Conservation (phyloP, 2,113 vertebrate genomes). For the Leucosticte australis region DNA sequence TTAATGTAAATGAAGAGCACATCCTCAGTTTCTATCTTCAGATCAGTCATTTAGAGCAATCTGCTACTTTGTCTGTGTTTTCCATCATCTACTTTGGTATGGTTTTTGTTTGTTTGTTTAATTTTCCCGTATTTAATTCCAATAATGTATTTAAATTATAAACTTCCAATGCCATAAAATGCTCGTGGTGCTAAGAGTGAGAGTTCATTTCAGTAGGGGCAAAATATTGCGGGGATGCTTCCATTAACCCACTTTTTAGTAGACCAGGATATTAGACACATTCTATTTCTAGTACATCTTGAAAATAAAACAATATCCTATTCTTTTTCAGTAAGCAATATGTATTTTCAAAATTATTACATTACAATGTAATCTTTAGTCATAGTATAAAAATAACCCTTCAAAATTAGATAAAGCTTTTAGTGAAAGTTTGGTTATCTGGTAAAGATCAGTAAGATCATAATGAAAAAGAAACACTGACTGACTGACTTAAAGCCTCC, state of each 20-base stretch:
- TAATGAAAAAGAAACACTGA: neutral
- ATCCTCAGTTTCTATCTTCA: neutral
- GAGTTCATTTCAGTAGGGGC: neutral
- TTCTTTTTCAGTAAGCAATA: neutral
- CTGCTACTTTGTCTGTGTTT: neutral
- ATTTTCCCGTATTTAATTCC: neutral
- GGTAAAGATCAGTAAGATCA: neutral
- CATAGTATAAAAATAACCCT: conserved; percentile 11
- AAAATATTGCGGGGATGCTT: neutral
- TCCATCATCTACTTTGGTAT: neutral
- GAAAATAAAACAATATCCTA: neutral
- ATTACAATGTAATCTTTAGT: neutral
- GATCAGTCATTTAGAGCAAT: neutral
- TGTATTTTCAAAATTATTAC: neutral
- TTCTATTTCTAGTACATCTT: neutral
- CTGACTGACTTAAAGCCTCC: neutral
- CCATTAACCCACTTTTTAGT: neutral
- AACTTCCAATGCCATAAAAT: neutral
- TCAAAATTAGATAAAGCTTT: conserved; percentile 21
- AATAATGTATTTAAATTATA: neutral
- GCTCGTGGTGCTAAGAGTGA: neutral
- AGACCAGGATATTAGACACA: neutral
- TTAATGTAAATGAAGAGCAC: neutral
- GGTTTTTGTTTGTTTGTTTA: neutral
- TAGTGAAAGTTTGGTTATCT: conserved; percentile 13